phyloP scores from a whole-genome alignment of 2,888 invertebrate genomes.

The Lasioglossum malachurum region DNA sequence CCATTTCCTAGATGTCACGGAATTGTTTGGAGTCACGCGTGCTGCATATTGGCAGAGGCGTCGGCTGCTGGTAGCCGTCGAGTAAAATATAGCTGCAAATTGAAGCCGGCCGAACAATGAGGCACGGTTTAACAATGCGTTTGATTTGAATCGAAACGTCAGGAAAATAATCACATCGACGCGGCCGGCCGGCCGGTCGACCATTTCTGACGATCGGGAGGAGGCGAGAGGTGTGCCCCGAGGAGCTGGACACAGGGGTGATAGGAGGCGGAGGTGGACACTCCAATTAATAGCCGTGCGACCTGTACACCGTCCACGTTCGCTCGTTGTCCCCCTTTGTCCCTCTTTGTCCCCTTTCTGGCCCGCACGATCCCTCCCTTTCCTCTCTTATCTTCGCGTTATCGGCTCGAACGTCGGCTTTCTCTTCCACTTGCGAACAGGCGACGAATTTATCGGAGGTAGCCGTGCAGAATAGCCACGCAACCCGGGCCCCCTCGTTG shows the following conservation, averaged over 20 bases:
- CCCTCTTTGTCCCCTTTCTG: constrained; percentile 18
- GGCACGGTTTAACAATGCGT: constrained; percentile 76
- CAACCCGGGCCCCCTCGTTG: constrained; percentile 34
- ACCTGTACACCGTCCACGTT: constrained; percentile 37
- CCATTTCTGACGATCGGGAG: constrained; percentile 9
- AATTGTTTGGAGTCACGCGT: constrained; percentile 66
- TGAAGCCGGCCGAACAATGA: constrained; percentile 76
- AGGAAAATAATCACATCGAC: constrained; percentile 80
- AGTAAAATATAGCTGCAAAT: constrained; percentile 74
- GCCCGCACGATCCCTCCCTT: neutral
- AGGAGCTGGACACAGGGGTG: neutral
- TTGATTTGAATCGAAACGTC: constrained; percentile 79
- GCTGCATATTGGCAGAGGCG: constrained; percentile 54
- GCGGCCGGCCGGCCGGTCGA: neutral
- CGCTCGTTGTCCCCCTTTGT: constrained; percentile 19
- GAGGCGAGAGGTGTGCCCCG: neutral
- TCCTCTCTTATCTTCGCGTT: constrained; percentile 47
- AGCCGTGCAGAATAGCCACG: constrained; percentile 69
- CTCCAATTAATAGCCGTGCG: constrained; percentile 76
- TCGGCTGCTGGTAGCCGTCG: constrained; percentile 19
- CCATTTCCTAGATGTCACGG: constrained; percentile 64
- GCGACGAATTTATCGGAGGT: constrained; percentile 75
- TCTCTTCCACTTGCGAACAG: constrained; percentile 34
- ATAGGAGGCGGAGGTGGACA: constrained; percentile 49
- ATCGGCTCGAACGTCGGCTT: constrained; percentile 29